Conservation (phyloP, 2,797 vertebrate species). For the Danio kyathit region DNA sequence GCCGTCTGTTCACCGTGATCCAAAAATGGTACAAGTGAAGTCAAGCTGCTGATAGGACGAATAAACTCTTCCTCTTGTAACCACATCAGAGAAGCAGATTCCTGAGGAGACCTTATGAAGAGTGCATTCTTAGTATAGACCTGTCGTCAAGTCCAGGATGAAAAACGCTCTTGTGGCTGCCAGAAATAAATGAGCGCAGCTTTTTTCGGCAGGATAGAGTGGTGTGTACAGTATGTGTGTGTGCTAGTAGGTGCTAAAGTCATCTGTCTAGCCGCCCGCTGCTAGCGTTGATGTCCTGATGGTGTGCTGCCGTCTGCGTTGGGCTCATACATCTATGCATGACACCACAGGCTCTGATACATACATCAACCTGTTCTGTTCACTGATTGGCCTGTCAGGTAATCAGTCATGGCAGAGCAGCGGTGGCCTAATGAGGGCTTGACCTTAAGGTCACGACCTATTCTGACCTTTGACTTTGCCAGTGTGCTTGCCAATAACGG, state of each 20-base stretch:
- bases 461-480: constrained; percentile 62
- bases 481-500: constrained; percentile 52
- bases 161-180: constrained; percentile 61
- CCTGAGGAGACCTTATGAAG: constrained; percentile 43
- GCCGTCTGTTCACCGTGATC: constrained; percentile 20
- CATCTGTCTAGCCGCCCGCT: constrained; percentile 44
- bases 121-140: constrained; percentile 57
- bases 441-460: constrained; percentile 62
- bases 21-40: constrained; percentile 21
- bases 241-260: constrained; percentile 57
- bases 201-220: constrained; percentile 28
- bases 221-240: constrained; percentile 16
- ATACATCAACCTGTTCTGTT: constrained; percentile 51
- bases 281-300: constrained; percentile 52
- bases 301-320: constrained; percentile 41
- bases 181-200: constrained; percentile 69
- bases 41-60: constrained; percentile 51
- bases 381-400: constrained; percentile 66
- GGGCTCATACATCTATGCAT: constrained; percentile 39
- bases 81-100: constrained; percentile 66
- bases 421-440: constrained; percentile 66
- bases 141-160: constrained; percentile 64
- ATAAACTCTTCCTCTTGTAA: constrained; percentile 50
- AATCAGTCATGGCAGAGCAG: constrained; percentile 59
- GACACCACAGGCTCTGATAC: constrained; percentile 54